These are phyloP conservation scores for Sylvia atricapilla DNA, from an alignment of 2,113 vertebrate species.

Conservation along the genomic window DNA sequence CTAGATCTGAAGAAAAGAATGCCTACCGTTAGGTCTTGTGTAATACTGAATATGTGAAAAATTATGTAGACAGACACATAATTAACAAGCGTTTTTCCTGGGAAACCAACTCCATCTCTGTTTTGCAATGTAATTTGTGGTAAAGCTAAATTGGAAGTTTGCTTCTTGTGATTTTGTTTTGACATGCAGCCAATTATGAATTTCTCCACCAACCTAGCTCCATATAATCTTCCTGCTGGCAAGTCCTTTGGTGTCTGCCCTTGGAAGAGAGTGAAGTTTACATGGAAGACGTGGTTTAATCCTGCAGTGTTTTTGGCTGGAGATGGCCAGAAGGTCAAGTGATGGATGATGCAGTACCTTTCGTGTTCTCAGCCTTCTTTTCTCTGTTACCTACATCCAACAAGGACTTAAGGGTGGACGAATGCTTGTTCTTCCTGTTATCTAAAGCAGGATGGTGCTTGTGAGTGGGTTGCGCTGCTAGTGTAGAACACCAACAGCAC, in stretches of 20 bases:
- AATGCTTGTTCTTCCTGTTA: not conserved
- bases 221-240: not conserved
- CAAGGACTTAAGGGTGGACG: not conserved
- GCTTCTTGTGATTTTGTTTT: not conserved
- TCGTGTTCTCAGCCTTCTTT: not conserved
- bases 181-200: not conserved
- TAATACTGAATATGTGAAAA: not conserved
- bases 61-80: not conserved
- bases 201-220: not conserved
- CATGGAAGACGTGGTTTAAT: accelerated
- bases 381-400: not conserved
- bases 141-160: not conserved
- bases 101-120: not conserved
- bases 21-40: not conserved
- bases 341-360: not conserved
- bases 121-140: not conserved
- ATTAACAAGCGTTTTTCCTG: not conserved
- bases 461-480: not conserved
- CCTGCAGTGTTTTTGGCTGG: not conserved
- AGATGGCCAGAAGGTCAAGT: not conserved
- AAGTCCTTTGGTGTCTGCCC: not conserved
- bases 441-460: not conserved
- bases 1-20: not conserved
- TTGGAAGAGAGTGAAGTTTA: not conserved
- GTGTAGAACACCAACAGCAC: accelerated